Evolutionary conservation across 2,888 invertebrate species (phyloP).

Genomic region (Deladenus siricidicola): DNA sequence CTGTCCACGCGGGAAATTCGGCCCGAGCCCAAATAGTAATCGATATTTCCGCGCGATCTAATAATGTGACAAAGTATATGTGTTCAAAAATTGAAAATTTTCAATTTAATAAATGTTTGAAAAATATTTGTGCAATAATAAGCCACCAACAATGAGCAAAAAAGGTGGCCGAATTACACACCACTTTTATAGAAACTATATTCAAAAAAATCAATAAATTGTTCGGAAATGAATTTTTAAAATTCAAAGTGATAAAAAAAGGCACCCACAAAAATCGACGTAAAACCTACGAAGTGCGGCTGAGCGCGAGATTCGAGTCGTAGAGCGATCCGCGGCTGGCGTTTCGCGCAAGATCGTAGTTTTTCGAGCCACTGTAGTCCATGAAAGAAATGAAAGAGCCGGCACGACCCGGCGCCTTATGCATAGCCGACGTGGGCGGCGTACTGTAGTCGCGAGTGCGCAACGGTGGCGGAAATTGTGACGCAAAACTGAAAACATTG

Average conservation of each 20-base stretch:
- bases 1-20: slow-evolving; percentile 51
- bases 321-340: slow-evolving; percentile 44
- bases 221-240: too few species aligned
- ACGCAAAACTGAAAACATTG: slow-evolving; percentile 26
- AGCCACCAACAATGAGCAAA: too few species aligned
- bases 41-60: slow-evolving; percentile 48
- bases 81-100: not conserved
- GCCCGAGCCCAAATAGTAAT: slow-evolving; percentile 46
- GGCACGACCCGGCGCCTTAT: slow-evolving; percentile 43
- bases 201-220: too few species aligned
- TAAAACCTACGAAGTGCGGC: slow-evolving; percentile 39
- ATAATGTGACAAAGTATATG: slow-evolving; percentile 7
- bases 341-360: slow-evolving; percentile 46
- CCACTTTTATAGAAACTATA: too few species aligned
- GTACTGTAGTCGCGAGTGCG: slow-evolving; percentile 51
- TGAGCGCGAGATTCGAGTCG: slow-evolving; percentile 39
- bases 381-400: slow-evolving; percentile 51
- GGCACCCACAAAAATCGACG: not conserved
- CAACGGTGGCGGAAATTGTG: slow-evolving; percentile 40
- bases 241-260: not conserved
- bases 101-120: not conserved
- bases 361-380: slow-evolving; percentile 48
- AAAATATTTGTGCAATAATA: too few species aligned
- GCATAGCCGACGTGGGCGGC: slow-evolving; percentile 40
- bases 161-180: too few species aligned